Base-by-base conservation (phyloP, 2,888 invertebrate genomes). In the Apocheima hispidaria region DNA sequence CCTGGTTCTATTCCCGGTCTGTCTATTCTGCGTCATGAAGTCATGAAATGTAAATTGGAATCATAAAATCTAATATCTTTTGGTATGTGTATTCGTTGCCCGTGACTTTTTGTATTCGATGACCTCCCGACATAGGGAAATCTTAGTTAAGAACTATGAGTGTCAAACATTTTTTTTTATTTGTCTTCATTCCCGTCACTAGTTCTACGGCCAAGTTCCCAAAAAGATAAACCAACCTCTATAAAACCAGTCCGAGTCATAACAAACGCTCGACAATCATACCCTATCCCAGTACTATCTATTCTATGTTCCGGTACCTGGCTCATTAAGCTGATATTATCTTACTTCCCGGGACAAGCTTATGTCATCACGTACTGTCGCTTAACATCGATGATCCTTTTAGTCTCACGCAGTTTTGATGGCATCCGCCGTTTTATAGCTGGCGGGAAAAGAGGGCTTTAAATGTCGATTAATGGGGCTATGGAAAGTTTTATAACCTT, bases 261-360 rank as follows among this genome's bases (percentile, higher is more conserved):
- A 26, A 38, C 23, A 18, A 12, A 18, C 10, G 10, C 18, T 6
- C 14, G 14, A 50, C 38, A 38, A 16, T 12, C 26, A 20, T 51
- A 30, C 28, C 6, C 40, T n/a, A 40, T 28, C n/a, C 18, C 20
- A 46, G 30, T 26, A 2, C 4, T 12, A 28, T 49, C 26, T 38
- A 38, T 50, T 16, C 38, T 18, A 10, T 28, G 2, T 12, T 2
- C 50, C 16, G 48, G 33, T 16, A 51, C 40, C 51, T 63, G 28
- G 20, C 35, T 59, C 57, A 51, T 63, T 63, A 63, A 52, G 51
- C 51, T 48, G 55, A 55, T 55, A 44, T 41, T 59, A 63, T 59
- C 57, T 21, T 23, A 38, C 14, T 14, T 21, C 52, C 52, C 30
- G 26, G 44, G 49, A 12, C 36, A 20, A 23, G 54, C 55, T 52